Percentiles rank a stretch among this genome's conserved stretches.
Conservation (phyloP, 2,888 invertebrate genomes). For the Nomada lathburiana region DNA sequence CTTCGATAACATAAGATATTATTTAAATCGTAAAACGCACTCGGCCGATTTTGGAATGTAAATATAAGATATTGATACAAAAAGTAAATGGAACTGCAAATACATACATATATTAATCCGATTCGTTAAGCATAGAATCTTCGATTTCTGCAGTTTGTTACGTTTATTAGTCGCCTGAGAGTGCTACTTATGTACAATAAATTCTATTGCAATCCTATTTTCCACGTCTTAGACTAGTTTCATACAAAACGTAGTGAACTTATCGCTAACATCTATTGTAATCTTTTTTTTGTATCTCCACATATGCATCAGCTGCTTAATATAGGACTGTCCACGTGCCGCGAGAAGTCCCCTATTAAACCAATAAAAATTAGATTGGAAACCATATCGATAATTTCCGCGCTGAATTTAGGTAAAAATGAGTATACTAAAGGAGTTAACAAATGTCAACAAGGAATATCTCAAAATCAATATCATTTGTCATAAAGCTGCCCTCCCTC, state of each 20-base stretch:
- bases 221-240: constrained; percentile 75
- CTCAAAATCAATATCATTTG: constrained; percentile 40
- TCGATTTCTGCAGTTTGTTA: constrained; percentile 36
- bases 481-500: constrained; percentile 44
- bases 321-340: constrained; percentile 4
- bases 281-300: constrained; percentile 18
- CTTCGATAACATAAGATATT: constrained; percentile 27
- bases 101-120: not conserved
- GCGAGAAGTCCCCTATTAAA: constrained; percentile 9
- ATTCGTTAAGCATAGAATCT: constrained; percentile 18
- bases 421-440: constrained; percentile 48
- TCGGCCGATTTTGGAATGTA: constrained; percentile 62
- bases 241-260: constrained; percentile 73
- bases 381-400: constrained; percentile 40
- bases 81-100: constrained; percentile 44
- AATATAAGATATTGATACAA: constrained; percentile 41
- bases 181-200: constrained; percentile 56
- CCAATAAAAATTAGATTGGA: not conserved
- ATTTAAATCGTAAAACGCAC: constrained; percentile 30
- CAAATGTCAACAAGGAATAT: constrained; percentile 44
- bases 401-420: constrained; percentile 36
- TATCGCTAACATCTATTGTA: constrained; percentile 58
- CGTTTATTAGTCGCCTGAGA: constrained; percentile 55
- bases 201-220: constrained; percentile 55
- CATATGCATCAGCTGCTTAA: constrained; percentile 1